Percentiles rank a stretch among this genome's conserved stretches.
Conservation (phyloP, 2,797 vertebrate genomes). For the Microctenopoma lineatum region DNA sequence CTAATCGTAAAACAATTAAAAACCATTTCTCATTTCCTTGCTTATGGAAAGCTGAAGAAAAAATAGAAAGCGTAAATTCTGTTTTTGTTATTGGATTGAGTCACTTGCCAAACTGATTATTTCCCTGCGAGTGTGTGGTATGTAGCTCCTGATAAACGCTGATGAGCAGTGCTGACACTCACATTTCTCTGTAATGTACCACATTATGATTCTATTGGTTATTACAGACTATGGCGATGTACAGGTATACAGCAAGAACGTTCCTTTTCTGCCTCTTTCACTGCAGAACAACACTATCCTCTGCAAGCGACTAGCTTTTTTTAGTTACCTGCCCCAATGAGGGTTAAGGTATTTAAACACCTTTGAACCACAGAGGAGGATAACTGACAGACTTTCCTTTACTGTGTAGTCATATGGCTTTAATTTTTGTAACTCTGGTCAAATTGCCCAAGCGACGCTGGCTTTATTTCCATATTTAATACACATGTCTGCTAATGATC, state of each 20-base stretch:
- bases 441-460: too few relatives aligned
- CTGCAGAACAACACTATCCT: slow-evolving; percentile 12
- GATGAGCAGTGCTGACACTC: slow-evolving; percentile 59
- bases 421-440: too few relatives aligned
- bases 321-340: too few relatives aligned
- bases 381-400: too few relatives aligned
- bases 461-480: too few relatives aligned
- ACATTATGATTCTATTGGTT: slow-evolving; percentile 42
- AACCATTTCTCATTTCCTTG: slow-evolving; percentile 59
- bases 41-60: slow-evolving; percentile 45
- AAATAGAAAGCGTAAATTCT: slow-evolving; percentile 63
- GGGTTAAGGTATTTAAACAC: too few relatives aligned
- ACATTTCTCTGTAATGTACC: slow-evolving; percentile 27
- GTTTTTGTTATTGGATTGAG: slow-evolving; percentile 74
- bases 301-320: slow-evolving; percentile 9
- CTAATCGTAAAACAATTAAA: slow-evolving; percentile 67
- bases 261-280: slow-evolving; percentile 11
- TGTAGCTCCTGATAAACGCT: slow-evolving; percentile 62
- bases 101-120: slow-evolving; percentile 74
- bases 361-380: too few relatives aligned
- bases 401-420: too few relatives aligned
- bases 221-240: slow-evolving; percentile 15
- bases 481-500: too few relatives aligned
- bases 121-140: slow-evolving; percentile 35
- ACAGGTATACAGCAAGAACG: slow-evolving; percentile 36